These are phyloP conservation scores for Chiloscyllium plagiosum DNA, from an alignment of 2,113 vertebrate genomes.

Conservation along the genomic window DNA sequence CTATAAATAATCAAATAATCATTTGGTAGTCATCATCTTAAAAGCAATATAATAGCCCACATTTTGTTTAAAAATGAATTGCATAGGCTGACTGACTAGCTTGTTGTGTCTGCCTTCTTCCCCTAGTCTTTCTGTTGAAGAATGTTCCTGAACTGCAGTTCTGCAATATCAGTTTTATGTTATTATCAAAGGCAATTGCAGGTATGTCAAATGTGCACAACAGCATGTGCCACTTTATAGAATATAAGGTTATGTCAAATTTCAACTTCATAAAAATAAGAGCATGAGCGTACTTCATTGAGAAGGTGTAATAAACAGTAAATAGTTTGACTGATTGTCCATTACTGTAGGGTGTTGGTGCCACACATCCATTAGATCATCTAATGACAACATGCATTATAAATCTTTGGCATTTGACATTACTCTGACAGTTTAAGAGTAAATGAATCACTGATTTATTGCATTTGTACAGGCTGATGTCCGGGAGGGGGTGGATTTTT, in stretches of 20 bases:
- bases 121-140: not conserved
- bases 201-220: not conserved
- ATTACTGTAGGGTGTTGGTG: not conserved
- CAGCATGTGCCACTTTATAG: not conserved
- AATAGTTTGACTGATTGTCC: not conserved
- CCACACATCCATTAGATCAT: not conserved
- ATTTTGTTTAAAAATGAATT: not conserved
- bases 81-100: not conserved
- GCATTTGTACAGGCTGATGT: constrained; percentile 24
- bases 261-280: not conserved
- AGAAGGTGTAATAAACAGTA: not conserved
- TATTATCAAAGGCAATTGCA: no score
- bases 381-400: not conserved
- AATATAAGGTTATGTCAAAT: not conserved
- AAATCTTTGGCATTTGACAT: constrained; percentile 21
- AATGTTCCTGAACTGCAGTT: not conserved
- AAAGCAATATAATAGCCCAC: constrained; percentile 4
- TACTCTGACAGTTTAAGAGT: not conserved
- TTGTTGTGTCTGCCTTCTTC: not conserved
- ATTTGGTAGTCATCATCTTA: not conserved
- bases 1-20: not conserved
- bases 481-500: not conserved
- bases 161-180: not conserved
- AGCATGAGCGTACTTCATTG: not conserved
- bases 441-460: constrained; percentile 1